Evolutionary conservation across 2,888 invertebrate species (phyloP).

Genomic region (Ceratothoa steindachneri): DNA sequence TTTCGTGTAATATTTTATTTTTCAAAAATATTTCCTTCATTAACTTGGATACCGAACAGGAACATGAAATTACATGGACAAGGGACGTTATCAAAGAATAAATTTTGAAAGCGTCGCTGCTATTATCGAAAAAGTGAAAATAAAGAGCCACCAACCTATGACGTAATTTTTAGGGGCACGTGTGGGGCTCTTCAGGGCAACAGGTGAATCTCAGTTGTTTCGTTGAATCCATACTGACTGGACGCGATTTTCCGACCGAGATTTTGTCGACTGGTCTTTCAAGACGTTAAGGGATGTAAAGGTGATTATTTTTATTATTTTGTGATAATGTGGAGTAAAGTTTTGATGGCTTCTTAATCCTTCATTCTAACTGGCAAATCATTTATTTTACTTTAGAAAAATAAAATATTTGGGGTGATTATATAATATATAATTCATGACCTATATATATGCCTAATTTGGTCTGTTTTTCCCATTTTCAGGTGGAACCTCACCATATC

Average conservation of each 20-base stretch:
- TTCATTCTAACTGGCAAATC: too few relatives aligned
- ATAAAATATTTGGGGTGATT: too few relatives aligned
- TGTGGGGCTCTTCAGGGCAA: constrained; percentile 20
- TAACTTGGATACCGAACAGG: too few relatives aligned
- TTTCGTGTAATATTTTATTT: neutral
- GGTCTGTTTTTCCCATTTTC: neutral
- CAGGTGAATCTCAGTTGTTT: constrained; percentile 14
- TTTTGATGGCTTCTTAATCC: too few relatives aligned
- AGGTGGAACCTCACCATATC: neutral
- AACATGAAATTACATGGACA: too few relatives aligned
- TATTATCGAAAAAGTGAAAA: constrained; percentile 1
- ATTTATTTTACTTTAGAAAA: too few relatives aligned
- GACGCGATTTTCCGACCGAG: neutral
- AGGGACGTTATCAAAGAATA: too few relatives aligned
- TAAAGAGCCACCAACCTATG: constrained; percentile 3
- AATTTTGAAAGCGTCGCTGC: too few relatives aligned
- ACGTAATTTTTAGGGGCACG: constrained; percentile 20
- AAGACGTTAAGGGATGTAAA: neutral
- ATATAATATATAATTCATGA: neutral
- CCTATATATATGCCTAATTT: neutral
- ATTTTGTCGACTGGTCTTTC: neutral
- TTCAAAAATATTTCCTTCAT: neutral
- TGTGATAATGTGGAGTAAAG: too few relatives aligned
- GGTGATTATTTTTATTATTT: neutral
- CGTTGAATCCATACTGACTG: neutral